Evolutionary conservation across 2,113 vertebrate species (phyloP).

Genomic region (Tachuris rubrigastra): DNA sequence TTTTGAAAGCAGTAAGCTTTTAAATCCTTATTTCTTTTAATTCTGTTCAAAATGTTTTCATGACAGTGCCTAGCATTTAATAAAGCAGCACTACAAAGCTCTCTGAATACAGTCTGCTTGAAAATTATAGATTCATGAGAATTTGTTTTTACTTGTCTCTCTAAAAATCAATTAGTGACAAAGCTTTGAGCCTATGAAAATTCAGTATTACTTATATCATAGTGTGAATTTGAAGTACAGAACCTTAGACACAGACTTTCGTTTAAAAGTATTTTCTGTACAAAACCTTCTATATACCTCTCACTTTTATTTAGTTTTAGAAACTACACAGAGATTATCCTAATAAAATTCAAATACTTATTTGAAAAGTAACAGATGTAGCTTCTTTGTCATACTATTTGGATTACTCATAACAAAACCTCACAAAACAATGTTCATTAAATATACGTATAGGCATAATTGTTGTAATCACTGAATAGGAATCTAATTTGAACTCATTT

Average conservation of each 20-base stretch:
- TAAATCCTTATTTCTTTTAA: not conserved
- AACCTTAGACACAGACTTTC: not conserved
- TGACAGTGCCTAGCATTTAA: not conserved
- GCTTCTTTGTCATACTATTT: not conserved
- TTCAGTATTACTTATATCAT: not conserved
- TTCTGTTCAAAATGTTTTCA: not conserved
- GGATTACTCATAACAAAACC: not conserved
- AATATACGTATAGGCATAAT: not conserved
- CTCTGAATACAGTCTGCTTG: not conserved
- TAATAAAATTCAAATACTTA: not conserved
- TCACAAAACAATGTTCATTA: not conserved
- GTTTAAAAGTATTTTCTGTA: not conserved
- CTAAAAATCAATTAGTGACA: not conserved
- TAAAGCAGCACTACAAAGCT: not conserved
- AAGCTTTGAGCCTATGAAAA: not conserved
- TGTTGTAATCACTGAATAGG: not conserved
- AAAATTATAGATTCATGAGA: not conserved
- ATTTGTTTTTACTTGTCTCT: not conserved
- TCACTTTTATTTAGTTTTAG: not conserved
- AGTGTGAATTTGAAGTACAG: not conserved
- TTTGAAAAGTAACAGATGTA: not conserved
- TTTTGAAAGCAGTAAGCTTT: not conserved
- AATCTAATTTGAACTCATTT: not conserved
- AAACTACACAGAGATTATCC: not conserved
- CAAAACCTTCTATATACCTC: not conserved